Base-by-base conservation (phyloP, 1,140 invertebrate genomes). In the Drosophila kikkawai region DNA sequence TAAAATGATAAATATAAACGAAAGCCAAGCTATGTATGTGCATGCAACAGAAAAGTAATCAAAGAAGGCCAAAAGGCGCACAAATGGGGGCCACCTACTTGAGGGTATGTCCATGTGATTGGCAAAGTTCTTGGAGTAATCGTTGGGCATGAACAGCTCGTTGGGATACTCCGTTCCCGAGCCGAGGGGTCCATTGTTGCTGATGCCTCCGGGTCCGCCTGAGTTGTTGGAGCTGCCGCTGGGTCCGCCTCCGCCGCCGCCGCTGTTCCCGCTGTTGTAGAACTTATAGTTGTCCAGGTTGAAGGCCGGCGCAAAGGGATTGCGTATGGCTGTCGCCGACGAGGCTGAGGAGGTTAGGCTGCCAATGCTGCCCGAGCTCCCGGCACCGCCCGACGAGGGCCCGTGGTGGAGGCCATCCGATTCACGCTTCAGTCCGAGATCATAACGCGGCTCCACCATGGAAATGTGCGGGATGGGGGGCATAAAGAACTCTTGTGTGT, bases 71-170 rank as follows among this genome's bases (percentile, higher is more conserved):
- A n/a, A 39, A 2, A 17, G 39, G 47, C 60, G 47, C n/a, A 36
- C 37, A 63, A 34, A 44, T 39, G 13, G 9, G 19, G 48, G 57
- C 12, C 53, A 91, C 91, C 74, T 92, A 93, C 92, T 92, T 92
- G 85, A 67, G 44, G 92, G 92, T 70, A 93, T 93, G 57, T 93
- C 92, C 91, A 93, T 93, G 66, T 93, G 92, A 34, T 93, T 93
- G 58, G 77, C 92, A 78, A 91, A 91, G 67, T 86, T 84, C 69
- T 93, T 93, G 48, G 84, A 81, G 74, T 92, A 93, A 36, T 93
- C 92, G 66, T 82, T 92, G 61, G 85, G 79, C 80, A 92, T 87
- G 42, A 92, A 92, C n/a, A 93, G 70, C 19, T 93, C 92, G 60
- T 92, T 93, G 26, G 92, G 91, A 67, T 88, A 92, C 45, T 93